These are phyloP conservation scores for Polydrusus tereticollis DNA, from an alignment of 2,888 invertebrate species.

Conservation along the genomic window DNA sequence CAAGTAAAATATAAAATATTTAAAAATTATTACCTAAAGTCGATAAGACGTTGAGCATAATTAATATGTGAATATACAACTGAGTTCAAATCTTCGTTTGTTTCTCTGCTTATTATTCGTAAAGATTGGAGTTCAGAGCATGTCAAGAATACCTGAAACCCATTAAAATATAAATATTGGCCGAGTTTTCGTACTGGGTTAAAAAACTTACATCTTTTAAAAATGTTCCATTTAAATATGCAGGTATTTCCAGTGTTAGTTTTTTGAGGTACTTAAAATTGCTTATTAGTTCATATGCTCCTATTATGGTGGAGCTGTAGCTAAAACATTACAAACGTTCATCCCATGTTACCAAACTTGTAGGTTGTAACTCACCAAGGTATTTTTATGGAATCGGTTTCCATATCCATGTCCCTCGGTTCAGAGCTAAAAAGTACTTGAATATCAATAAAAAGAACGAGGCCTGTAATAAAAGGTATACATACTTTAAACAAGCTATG, in stretches of 20 bases:
- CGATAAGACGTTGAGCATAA: conserved; percentile 38
- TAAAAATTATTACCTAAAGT: conserved; percentile 41
- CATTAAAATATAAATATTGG: too few relatives aligned
- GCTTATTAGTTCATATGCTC: conserved; percentile 44
- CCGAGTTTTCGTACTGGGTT: too few relatives aligned
- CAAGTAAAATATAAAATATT: neutral
- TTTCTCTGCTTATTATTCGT: conserved; percentile 35
- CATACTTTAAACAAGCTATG: conserved; percentile 45
- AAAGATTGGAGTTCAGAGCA: conserved; percentile 44
- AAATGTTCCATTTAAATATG: conserved; percentile 45
- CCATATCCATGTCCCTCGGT: conserved; percentile 30
- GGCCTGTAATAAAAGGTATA: neutral
- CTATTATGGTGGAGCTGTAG: conserved; percentile 45
- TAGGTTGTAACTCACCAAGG: conserved; percentile 38
- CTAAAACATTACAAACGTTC: conserved; percentile 34
- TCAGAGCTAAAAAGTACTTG: conserved; percentile 33
- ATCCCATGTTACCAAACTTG: conserved; percentile 3
- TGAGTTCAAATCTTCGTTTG: conserved; percentile 45
- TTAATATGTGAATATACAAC: conserved; percentile 41
- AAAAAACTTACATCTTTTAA: conserved; percentile 43
- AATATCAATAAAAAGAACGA: conserved; percentile 19
- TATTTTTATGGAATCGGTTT: conserved; percentile 29
- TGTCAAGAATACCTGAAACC: conserved; percentile 43
- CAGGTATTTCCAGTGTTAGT: conserved; percentile 45
- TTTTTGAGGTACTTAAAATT: conserved; percentile 42